Evolutionary conservation across 2,888 invertebrate genomes (phyloP).

Genomic region (Venustoraphidia nigricollis): DNA sequence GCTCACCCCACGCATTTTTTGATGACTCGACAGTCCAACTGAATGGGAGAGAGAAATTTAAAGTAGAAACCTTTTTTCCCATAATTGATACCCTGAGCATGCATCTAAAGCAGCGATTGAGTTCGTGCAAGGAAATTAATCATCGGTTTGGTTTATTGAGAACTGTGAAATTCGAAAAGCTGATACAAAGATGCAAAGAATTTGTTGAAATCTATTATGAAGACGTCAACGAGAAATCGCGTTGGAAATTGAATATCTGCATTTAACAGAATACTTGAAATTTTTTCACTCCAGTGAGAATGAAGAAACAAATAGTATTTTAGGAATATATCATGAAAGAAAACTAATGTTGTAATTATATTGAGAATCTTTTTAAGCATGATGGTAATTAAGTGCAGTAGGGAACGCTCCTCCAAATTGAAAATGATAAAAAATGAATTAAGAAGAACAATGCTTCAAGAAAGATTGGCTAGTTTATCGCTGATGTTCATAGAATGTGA

Average conservation of each 20-base stretch:
- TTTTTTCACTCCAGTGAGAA: slow-evolving; percentile 10
- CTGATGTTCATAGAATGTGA: background rate
- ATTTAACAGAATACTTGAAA: slow-evolving; percentile 15
- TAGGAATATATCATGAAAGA: slow-evolving; percentile 8
- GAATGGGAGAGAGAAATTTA: too few relatives aligned
- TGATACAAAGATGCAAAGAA: slow-evolving; percentile 8
- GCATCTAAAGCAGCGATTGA: too few relatives aligned
- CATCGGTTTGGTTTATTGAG: slow-evolving; percentile 11
- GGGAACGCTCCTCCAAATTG: slow-evolving; percentile 14
- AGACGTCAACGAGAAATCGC: slow-evolving; percentile 12
- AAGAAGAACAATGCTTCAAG: slow-evolving; percentile 15
- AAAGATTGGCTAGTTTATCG: slow-evolving; percentile 12
- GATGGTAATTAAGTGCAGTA: slow-evolving; percentile 16
- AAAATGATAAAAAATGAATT: slow-evolving; percentile 16
- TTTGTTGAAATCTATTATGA: slow-evolving; percentile 10
- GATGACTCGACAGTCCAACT: too few relatives aligned
- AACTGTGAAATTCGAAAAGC: slow-evolving; percentile 13
- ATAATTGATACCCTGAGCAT: too few relatives aligned
- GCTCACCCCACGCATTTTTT: too few relatives aligned
- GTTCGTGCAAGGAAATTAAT: too few relatives aligned
- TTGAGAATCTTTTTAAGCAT: slow-evolving; percentile 16
- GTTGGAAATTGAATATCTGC: slow-evolving; percentile 13
- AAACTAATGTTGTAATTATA: slow-evolving; percentile 16
- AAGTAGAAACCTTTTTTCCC: too few relatives aligned
- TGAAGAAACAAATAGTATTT: too few relatives aligned